Evolutionary conservation across 2,113 vertebrate genomes (phyloP).

Genomic region (Ptilorrhoa leucosticta): DNA sequence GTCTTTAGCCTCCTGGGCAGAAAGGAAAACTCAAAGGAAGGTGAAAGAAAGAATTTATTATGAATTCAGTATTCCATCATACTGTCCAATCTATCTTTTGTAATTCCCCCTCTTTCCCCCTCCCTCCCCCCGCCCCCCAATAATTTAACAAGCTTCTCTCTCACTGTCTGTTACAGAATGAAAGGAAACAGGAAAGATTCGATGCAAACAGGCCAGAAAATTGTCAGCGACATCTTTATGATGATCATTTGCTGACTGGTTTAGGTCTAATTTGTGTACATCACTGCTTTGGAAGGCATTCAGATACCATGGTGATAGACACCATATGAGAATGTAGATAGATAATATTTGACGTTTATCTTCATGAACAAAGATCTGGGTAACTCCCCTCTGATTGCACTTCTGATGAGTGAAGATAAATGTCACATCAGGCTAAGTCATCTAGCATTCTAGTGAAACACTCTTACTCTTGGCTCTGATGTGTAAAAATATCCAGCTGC

Average conservation of each 20-base stretch:
- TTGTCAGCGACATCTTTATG: neutral
- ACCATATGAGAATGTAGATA: constrained; percentile 16
- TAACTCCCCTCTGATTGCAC: constrained; percentile 44
- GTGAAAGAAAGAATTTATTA: constrained; percentile 31
- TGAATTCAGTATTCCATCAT: constrained; percentile 21
- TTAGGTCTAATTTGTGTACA: constrained; percentile 7
- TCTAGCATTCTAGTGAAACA: neutral
- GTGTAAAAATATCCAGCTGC: neutral
- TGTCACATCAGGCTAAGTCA: constrained; percentile 47
- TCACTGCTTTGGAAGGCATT: constrained; percentile 22
- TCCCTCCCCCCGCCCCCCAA: neutral
- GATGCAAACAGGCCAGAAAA: constrained; percentile 7
- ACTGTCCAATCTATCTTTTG: neutral
- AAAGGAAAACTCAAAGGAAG: constrained; percentile 26
- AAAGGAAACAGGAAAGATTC: neutral
- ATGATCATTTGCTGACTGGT: constrained; percentile 2
- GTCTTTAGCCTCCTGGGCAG: constrained; percentile 59
- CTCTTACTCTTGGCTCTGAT: neutral
- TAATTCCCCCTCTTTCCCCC: neutral
- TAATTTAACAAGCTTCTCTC: constrained; percentile 13
- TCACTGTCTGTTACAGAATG: neutral
- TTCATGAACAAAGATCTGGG: constrained; percentile 25
- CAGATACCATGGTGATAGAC: constrained; percentile 21
- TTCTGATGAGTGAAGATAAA: constrained; percentile 46
- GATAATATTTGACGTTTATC: constrained; percentile 62